Evolutionary conservation across 1,140 invertebrate genomes (phyloP).

Genomic region (Aphaenogaster ashmeadi): DNA sequence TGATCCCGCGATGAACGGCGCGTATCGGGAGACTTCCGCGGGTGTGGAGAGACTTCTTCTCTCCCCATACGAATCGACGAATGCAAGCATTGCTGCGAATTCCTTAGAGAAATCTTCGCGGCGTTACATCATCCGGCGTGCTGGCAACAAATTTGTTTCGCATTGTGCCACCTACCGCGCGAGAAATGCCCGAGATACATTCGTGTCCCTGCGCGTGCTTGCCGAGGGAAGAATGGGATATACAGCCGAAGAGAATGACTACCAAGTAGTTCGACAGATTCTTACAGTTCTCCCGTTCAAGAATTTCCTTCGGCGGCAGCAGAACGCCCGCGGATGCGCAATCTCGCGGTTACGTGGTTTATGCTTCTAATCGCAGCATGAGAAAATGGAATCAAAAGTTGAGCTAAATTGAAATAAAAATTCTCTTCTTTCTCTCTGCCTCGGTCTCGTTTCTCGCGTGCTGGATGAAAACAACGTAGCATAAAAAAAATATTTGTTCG

Average conservation of each 20-base stretch:
- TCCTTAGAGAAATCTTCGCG: slow-evolving; percentile 84
- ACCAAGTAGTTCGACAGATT: slow-evolving; percentile 62
- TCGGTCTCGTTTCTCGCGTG: not conserved
- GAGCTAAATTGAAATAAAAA: not conserved
- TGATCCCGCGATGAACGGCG: slow-evolving; percentile 75
- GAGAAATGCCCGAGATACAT: slow-evolving; percentile 81
- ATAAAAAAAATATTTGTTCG: not conserved
- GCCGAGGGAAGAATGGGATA: slow-evolving; percentile 51
- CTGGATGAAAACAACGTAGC: not conserved
- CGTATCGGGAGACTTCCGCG: slow-evolving; percentile 64
- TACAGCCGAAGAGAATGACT: slow-evolving; percentile 58
- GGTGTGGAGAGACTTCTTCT: slow-evolving; percentile 40
- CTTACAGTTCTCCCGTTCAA: slow-evolving; percentile 21
- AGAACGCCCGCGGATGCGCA: not conserved
- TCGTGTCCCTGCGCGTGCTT: slow-evolving; percentile 75
- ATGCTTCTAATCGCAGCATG: not conserved
- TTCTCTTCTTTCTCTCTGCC: not conserved
- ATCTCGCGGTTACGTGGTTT: not conserved
- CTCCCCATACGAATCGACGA: slow-evolving; percentile 61
- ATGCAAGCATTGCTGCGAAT: slow-evolving; percentile 71
- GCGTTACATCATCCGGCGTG: slow-evolving; percentile 79
- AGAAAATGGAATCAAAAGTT: not conserved
- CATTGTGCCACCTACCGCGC: slow-evolving; percentile 78
- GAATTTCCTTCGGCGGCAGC: slow-evolving; percentile 23
- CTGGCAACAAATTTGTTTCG: slow-evolving; percentile 83